Percentiles rank a stretch among this genome's conserved stretches.
Evolutionary conservation across 2,888 invertebrate species (phyloP).

Genomic region (Spisula subtruncata): DNA sequence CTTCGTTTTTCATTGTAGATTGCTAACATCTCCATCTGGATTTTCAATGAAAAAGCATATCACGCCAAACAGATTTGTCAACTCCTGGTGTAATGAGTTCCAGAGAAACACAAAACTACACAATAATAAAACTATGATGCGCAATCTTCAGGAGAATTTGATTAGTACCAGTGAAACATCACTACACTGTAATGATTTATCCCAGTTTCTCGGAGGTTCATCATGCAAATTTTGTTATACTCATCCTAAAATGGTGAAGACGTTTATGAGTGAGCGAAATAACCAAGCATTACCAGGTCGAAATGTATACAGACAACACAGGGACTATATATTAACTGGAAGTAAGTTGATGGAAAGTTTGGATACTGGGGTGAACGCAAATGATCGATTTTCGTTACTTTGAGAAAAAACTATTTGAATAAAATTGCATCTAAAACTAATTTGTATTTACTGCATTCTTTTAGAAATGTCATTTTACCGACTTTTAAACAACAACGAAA

Average conservation of each 20-base stretch:
- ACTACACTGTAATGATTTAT: conserved; percentile 29
- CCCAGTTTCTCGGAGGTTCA: conserved; percentile 34
- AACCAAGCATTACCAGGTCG: conserved; percentile 24
- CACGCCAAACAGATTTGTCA: conserved; percentile 13
- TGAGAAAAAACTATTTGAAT: background rate
- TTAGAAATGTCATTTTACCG: background rate
- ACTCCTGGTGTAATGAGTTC: conserved; percentile 42
- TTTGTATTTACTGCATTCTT: background rate
- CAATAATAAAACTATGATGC: conserved; percentile 32
- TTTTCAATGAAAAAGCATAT: conserved; percentile 41
- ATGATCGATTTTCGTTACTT: conserved; percentile 22
- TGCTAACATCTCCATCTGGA: background rate
- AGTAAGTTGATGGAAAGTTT: conserved; percentile 37
- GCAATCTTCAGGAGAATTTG: conserved; percentile 32
- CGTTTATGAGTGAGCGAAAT: conserved; percentile 33
- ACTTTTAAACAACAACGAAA: background rate
- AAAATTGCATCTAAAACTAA: too few species aligned
- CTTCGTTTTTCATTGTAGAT: conserved; percentile 37
- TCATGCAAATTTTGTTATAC: conserved; percentile 37
- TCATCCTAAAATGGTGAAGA: conserved; percentile 34
- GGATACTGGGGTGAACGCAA: conserved; percentile 16
- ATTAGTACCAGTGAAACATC: background rate
- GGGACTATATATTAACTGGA: conserved; percentile 27
- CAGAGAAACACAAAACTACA: conserved; percentile 30
- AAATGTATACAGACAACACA: conserved; percentile 30